Evolutionary conservation across 1,140 invertebrate species (phyloP).

Genomic region (Zaprionus davidi): DNA sequence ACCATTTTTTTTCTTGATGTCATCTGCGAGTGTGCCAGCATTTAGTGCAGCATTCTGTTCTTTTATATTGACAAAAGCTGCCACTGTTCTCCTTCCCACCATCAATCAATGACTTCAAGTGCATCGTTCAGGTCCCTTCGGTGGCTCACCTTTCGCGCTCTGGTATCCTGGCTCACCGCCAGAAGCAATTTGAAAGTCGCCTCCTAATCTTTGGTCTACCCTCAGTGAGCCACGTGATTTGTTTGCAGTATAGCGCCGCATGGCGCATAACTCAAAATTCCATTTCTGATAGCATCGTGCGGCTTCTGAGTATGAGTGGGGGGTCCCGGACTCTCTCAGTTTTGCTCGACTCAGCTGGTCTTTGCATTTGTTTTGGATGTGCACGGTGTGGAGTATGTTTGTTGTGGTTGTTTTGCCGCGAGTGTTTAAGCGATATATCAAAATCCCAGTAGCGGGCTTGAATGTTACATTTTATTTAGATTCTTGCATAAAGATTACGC

Average conservation of each 20-base stretch:
- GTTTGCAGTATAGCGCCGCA: conserved; percentile 64
- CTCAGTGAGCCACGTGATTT: conserved; percentile 66
- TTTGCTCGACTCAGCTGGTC: conserved; percentile 14
- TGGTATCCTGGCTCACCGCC: conserved; percentile 26
- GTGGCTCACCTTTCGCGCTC: conserved; percentile 10
- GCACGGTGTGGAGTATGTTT: neutral
- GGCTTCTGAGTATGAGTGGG: neutral
- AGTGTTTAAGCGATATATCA: conserved; percentile 68
- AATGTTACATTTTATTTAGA: conserved; percentile 75
- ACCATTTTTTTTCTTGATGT: neutral
- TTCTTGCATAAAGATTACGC: conserved; percentile 60
- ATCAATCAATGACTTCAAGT: conserved; percentile 53
- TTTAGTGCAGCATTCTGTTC: neutral
- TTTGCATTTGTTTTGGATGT: conserved; percentile 34
- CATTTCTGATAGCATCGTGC: conserved; percentile 66
- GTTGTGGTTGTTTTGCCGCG: conserved; percentile 20
- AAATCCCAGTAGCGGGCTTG: conserved; percentile 63
- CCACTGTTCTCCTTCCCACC: conserved; percentile 43
- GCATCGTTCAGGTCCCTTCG: neutral
- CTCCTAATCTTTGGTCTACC: conserved; percentile 66
- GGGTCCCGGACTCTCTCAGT: neutral
- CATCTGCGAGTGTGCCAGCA: neutral
- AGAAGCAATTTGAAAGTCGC: conserved; percentile 67
- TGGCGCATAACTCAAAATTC: conserved; percentile 72
- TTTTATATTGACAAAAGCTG: conserved; percentile 43